Evolutionary conservation across 2,113 vertebrate species (phyloP).

Genomic region (Plectropomus leopardus): DNA sequence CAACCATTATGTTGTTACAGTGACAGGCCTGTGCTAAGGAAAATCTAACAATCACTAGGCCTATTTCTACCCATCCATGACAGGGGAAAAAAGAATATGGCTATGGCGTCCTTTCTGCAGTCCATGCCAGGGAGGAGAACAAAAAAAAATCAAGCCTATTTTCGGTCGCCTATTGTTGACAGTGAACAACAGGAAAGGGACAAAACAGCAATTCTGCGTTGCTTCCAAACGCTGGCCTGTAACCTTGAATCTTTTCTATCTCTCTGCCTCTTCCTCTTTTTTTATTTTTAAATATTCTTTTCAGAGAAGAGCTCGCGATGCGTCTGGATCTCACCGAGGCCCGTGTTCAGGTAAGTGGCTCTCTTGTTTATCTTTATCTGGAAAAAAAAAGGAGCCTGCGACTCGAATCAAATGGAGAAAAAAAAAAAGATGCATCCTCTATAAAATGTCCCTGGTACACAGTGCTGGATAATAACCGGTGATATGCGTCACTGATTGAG

Average conservation of each 20-base stretch:
- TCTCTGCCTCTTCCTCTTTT: conserved; percentile 22
- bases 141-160: conserved; percentile 71
- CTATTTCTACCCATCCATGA: conserved; percentile 77
- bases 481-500: conserved; percentile 78
- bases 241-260: conserved; percentile 72
- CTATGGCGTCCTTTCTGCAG: conserved; percentile 75
- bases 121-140: conserved; percentile 41
- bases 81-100: conserved; percentile 81
- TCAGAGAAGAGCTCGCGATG: conserved; percentile 98
- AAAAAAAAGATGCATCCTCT: conserved; percentile 10
- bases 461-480: conserved; percentile 66
- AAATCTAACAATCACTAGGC: conserved; percentile 81
- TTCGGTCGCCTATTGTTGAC: conserved; percentile 79
- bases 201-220: conserved; percentile 75
- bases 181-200: conserved; percentile 73
- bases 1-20: conserved; percentile 84
- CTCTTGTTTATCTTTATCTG: conserved; percentile 44
- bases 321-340: conserved; percentile 98
- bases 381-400: conserved; percentile 12
- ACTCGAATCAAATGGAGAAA: conserved; percentile 39
- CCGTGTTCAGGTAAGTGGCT: conserved; percentile 95
- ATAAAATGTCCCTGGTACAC: conserved; percentile 57
- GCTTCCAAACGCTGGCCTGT: conserved; percentile 73
- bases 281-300: conserved; percentile 54
- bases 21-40: conserved; percentile 76